These are phyloP conservation scores for Myotis vivesi DNA, from an alignment of 2,797 vertebrate species.

Conservation along the genomic window DNA sequence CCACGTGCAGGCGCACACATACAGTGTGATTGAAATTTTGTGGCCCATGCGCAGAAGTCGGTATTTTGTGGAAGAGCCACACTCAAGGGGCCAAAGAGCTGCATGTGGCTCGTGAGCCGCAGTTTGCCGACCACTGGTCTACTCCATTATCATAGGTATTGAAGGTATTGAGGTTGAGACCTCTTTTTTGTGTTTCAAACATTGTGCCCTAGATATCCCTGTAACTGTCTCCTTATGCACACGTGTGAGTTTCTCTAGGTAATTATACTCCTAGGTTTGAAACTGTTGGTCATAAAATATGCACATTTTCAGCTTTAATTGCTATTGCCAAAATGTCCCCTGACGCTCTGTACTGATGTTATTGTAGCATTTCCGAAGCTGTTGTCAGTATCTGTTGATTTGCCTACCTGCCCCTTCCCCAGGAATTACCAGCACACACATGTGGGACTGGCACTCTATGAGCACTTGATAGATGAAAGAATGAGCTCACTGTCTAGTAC, in stretches of 20 bases:
- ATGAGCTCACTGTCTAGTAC: slow-evolving; percentile 47
- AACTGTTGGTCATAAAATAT: background rate
- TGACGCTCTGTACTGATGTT: background rate
- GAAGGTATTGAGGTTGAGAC: background rate
- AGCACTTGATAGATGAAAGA: background rate
- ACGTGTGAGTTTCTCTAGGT: background rate
- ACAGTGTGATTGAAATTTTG: too few species aligned
- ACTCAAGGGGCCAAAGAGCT: too few species aligned
- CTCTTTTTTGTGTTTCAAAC: background rate
- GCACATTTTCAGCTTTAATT: background rate
- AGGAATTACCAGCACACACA: background rate
- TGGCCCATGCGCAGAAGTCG: too few species aligned
- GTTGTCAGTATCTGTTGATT: background rate
- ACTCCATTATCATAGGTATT: background rate
- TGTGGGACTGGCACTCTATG: background rate
- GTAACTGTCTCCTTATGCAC: background rate
- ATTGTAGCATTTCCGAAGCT: background rate
- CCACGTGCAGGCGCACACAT: too few species aligned
- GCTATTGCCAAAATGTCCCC: background rate
- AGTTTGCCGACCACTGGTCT: too few species aligned
- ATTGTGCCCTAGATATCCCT: background rate
- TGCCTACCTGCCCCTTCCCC: background rate
- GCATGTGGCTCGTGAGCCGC: too few species aligned
- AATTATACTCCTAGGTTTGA: background rate
- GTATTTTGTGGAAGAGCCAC: too few species aligned